Percentiles rank a stretch among this genome's conserved stretches.
phyloP scores from a whole-genome alignment of 2,888 invertebrate species.

The Drosophila macrospina region DNA sequence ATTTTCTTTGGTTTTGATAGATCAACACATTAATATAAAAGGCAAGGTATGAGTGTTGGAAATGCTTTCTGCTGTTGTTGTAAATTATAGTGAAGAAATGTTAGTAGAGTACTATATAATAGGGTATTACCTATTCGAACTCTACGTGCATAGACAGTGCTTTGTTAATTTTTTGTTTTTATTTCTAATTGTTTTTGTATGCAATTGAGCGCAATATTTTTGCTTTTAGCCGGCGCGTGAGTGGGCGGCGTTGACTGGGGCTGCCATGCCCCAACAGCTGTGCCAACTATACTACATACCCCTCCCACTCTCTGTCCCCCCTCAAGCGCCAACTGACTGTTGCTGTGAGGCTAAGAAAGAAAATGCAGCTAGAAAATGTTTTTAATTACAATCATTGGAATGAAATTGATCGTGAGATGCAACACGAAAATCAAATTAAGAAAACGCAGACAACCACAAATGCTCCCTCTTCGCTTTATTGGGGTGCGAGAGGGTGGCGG shows the following conservation, averaged over 20 bases:
- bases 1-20: too few relatives aligned
- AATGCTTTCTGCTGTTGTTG: too few relatives aligned
- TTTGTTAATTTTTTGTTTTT: constrained; percentile 8
- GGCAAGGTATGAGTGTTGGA: too few relatives aligned
- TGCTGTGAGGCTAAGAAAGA: constrained; percentile 5
- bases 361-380: constrained; percentile 52
- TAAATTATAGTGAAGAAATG: too few relatives aligned
- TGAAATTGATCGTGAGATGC: constrained; percentile 76
- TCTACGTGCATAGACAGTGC: too few relatives aligned
- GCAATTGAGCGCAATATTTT: constrained; percentile 60
- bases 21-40: too few relatives aligned
- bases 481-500: background rate
- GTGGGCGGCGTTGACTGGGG: constrained; percentile 43
- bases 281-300: background rate
- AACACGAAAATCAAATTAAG: constrained; percentile 76
- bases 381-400: constrained; percentile 76
- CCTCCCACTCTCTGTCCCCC: too few relatives aligned
- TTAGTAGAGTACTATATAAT: too few relatives aligned
- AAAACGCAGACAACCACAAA: constrained; percentile 43
- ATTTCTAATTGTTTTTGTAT: constrained; percentile 46
- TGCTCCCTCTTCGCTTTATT: constrained; percentile 1
- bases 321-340: background rate
- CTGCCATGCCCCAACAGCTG: constrained; percentile 19
- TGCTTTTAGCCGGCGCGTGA: constrained; percentile 53
- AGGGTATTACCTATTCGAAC: constrained; percentile 14